These are phyloP conservation scores for Ceratitis capitata DNA, from an alignment of 1,140 invertebrate genomes.

Conservation along the genomic window DNA sequence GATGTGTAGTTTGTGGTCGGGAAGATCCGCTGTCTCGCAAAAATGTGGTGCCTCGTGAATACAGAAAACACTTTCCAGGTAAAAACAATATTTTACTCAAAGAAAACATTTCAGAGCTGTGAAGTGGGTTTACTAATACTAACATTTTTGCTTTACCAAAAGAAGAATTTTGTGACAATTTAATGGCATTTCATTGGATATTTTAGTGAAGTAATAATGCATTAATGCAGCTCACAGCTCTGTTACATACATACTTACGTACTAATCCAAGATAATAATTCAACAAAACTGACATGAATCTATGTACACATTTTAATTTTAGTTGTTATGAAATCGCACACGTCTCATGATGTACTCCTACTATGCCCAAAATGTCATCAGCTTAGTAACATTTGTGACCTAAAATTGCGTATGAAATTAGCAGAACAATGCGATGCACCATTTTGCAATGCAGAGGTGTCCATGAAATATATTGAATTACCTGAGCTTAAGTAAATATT, in stretches of 20 bases:
- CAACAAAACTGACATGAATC: no score
- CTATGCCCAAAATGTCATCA: constrained; percentile 81
- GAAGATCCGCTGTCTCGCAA: constrained; percentile 79
- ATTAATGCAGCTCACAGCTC: no score
- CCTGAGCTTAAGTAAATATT: constrained; percentile 52
- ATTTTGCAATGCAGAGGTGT: constrained; percentile 53
- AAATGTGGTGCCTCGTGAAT: constrained; percentile 85
- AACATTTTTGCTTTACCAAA: no score
- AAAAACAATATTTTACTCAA: no score
- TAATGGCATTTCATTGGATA: no score
- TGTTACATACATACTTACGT: no score
- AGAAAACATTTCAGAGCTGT: no score
- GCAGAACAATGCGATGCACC: constrained; percentile 75
- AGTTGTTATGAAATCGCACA: constrained; percentile 83
- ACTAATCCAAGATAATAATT: no score
- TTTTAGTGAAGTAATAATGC: no score
- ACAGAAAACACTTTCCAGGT: constrained; percentile 84
- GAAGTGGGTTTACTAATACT: no score
- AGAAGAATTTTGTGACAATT: no score
- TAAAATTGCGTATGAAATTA: constrained; percentile 71
- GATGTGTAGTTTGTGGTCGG: constrained; percentile 85
- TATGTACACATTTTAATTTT: constrained; percentile 21
- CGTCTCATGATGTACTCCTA: constrained; percentile 84
- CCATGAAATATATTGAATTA: constrained; percentile 59
- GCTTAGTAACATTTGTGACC: constrained; percentile 76